phyloP scores from a whole-genome alignment of 2,797 vertebrate species.

The Sebastiscus albofasciatus region DNA sequence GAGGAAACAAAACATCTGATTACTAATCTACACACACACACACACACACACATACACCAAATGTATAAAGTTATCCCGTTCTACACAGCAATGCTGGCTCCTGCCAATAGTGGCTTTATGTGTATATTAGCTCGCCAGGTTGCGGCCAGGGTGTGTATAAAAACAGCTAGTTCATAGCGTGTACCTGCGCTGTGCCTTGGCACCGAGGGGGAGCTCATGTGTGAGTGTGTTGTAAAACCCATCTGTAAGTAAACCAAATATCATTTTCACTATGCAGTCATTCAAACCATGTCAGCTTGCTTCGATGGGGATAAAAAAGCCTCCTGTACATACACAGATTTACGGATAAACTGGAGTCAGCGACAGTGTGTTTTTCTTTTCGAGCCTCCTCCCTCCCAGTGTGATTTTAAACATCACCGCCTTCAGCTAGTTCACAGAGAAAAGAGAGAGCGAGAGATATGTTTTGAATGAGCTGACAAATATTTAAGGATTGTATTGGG shows the following conservation, averaged over 20 bases:
- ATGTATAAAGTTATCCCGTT: constrained; percentile 58
- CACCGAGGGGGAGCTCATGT: constrained; percentile 18
- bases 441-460: constrained; percentile 46
- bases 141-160: constrained; percentile 1
- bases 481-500: constrained; percentile 85
- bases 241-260: constrained; percentile 88
- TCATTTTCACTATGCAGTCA: constrained; percentile 87
- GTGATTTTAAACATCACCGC: constrained; percentile 34
- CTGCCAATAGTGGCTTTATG: constrained; percentile 66
- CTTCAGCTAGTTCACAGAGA: constrained; percentile 59
- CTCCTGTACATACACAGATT: constrained; percentile 69
- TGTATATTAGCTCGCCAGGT: constrained; percentile 58
- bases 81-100: constrained; percentile 51
- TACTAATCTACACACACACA: background rate
- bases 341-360: constrained; percentile 49
- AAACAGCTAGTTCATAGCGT: constrained; percentile 23
- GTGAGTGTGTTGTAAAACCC: constrained; percentile 54
- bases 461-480: constrained; percentile 81
- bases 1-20: constrained; percentile 10
- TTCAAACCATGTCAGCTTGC: constrained; percentile 78
- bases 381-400: constrained; percentile 3
- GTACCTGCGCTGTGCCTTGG: constrained; percentile 52
- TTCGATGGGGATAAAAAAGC: constrained; percentile 40
- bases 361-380: constrained; percentile 38
- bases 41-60: constrained; percentile 31